Evolutionary conservation across 2,113 vertebrate species (phyloP).

Genomic region (Chrysemys picta): DNA sequence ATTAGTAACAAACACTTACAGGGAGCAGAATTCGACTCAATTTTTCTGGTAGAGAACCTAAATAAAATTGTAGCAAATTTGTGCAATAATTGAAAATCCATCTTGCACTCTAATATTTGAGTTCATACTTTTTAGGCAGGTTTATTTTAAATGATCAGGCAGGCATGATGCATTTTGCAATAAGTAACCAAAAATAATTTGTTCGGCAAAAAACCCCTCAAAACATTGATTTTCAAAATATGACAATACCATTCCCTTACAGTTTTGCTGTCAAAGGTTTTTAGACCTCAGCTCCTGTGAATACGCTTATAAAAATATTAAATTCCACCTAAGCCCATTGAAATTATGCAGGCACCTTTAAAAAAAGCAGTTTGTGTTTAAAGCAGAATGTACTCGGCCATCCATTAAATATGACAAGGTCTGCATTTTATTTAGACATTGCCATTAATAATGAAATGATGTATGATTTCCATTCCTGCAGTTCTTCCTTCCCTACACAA

Average conservation of each 20-base stretch:
- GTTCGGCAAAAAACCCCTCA: background rate
- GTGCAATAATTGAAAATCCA: background rate
- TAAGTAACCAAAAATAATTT: slow-evolving; percentile 43
- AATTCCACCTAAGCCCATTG: slow-evolving; percentile 63
- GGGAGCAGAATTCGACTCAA: background rate
- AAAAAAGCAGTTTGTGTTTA: slow-evolving; percentile 69
- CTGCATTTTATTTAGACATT: slow-evolving; percentile 87
- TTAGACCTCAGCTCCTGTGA: slow-evolving; percentile 7
- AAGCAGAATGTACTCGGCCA: slow-evolving; percentile 79
- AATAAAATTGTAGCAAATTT: no score
- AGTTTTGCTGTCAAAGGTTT: slow-evolving; percentile 14
- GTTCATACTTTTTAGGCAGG: background rate
- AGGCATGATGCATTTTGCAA: slow-evolving; percentile 23
- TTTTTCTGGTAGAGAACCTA: background rate
- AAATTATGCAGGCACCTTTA: slow-evolving; percentile 77
- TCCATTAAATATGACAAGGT: slow-evolving; percentile 86
- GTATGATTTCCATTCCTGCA: slow-evolving; percentile 82
- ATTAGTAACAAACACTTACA: background rate
- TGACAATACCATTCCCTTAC: slow-evolving; percentile 18
- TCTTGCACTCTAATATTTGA: background rate
- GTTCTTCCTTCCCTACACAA: slow-evolving; percentile 82
- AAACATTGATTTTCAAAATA: slow-evolving; percentile 36
- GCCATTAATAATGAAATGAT: slow-evolving; percentile 89
- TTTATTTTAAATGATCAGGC: background rate
- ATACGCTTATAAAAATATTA: slow-evolving; percentile 44